Percentiles rank a stretch among this genome's conserved stretches.
Evolutionary conservation across 2,113 vertebrate species (phyloP).

Genomic region (Tychaedon coryphoeus): DNA sequence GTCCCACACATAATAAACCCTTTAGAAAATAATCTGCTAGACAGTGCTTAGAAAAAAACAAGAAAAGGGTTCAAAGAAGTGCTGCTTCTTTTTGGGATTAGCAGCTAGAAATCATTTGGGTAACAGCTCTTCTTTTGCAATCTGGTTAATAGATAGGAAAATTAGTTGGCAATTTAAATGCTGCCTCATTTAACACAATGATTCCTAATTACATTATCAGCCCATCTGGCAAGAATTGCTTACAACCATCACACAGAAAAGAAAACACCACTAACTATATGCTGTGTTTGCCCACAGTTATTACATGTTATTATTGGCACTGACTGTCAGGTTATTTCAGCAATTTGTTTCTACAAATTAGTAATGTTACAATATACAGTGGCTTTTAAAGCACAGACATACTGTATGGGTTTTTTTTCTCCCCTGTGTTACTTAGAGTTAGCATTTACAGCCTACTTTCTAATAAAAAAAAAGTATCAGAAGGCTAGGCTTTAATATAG

Average conservation of each 20-base stretch:
- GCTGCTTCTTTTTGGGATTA: constrained; percentile 66
- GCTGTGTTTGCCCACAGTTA: constrained; percentile 57
- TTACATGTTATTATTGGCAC: constrained; percentile 5
- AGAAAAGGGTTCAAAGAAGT: background rate
- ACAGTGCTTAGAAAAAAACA: background rate
- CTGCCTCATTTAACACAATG: constrained; percentile 83
- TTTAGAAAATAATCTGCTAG: background rate
- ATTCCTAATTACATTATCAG: constrained; percentile 85
- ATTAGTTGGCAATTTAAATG: constrained; percentile 89
- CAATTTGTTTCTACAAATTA: constrained; percentile 19
- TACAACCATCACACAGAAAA: background rate
- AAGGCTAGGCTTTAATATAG: background rate
- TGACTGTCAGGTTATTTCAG: constrained; percentile 24
- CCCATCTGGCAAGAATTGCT: constrained; percentile 71
- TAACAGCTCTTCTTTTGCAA: constrained; percentile 72
- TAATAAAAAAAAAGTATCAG: background rate
- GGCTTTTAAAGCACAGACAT: constrained; percentile 22
- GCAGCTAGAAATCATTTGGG: constrained; percentile 76
- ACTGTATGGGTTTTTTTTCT: background rate
- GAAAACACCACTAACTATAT: background rate
- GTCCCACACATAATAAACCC: background rate
- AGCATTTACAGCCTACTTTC: background rate
- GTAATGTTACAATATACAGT: constrained; percentile 17
- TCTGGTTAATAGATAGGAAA: constrained; percentile 86
- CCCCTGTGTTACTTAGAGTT: background rate